phyloP scores from a whole-genome alignment of 2,797 vertebrate genomes.

The Hirundo rustica region DNA sequence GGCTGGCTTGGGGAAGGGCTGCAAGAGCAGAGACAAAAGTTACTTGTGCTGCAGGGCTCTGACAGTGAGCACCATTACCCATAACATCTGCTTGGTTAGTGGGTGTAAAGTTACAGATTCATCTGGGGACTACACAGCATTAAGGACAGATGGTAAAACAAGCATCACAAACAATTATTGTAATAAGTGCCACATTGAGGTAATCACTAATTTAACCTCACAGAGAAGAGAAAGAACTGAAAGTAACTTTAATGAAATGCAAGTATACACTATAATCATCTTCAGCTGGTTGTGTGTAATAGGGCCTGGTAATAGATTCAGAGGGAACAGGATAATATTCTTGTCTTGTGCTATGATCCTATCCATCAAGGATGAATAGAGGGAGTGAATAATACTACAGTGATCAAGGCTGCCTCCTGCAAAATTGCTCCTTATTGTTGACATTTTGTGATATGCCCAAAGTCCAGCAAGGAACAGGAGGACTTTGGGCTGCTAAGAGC shows the following conservation, averaged over 20 bases:
- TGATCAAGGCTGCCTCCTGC: neutral
- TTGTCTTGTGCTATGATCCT: constrained; percentile 26
- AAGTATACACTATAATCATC: constrained; percentile 59
- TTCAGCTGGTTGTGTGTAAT: constrained; percentile 57
- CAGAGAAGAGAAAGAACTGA: constrained; percentile 52
- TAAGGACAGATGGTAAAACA: constrained; percentile 75
- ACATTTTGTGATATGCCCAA: neutral
- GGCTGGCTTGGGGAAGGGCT: neutral
- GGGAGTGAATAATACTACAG: neutral
- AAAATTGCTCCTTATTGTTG: neutral
- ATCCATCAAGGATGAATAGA: constrained; percentile 41
- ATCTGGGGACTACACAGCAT: constrained; percentile 53
- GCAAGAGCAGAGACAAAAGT: neutral
- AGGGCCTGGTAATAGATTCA: constrained; percentile 50
- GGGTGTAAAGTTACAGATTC: constrained; percentile 64
- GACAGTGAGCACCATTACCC: neutral
- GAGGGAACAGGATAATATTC: constrained; percentile 27
- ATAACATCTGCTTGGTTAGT: constrained; percentile 61
- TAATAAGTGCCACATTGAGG: constrained; percentile 61
- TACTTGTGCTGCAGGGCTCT: neutral
- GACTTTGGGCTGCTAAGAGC: neutral
- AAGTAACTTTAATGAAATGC: constrained; percentile 61
- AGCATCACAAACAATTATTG: constrained; percentile 71
- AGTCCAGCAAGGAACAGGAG: neutral
- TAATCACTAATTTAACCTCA: constrained; percentile 67